Percentiles rank a stretch among this genome's conserved stretches.
phyloP scores from a whole-genome alignment of 1,140 invertebrate species.

The Lepidurus apus region DNA sequence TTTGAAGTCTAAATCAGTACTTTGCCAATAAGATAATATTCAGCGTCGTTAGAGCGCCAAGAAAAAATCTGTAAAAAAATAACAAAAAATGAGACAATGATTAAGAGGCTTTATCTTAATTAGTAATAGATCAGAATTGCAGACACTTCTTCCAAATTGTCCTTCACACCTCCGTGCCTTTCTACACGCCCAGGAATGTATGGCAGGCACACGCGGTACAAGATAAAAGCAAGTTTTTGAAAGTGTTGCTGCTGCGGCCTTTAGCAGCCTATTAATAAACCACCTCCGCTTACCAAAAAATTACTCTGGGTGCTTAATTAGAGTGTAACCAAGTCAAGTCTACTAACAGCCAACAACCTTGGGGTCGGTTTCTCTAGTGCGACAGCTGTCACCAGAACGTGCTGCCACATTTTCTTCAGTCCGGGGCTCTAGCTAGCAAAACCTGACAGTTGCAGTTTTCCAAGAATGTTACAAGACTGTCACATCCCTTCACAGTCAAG shows the following conservation, averaged over 20 bases:
- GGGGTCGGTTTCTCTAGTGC: neutral
- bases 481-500: neutral
- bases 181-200: neutral
- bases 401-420: neutral
- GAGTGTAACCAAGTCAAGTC: too few species aligned
- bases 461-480: neutral
- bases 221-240: too few species aligned
- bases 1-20: neutral
- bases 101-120: neutral
- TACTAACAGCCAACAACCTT: too few species aligned
- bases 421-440: neutral
- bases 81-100: neutral
- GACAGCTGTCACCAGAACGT: conserved; percentile 1
- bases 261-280: too few species aligned
- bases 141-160: neutral
- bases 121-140: neutral
- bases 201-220: neutral
- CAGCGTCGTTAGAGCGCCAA: neutral
- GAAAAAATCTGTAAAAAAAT: neutral
- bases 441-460: conserved; percentile 3
- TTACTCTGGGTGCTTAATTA: too few species aligned
- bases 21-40: neutral
- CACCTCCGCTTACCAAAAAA: too few species aligned
- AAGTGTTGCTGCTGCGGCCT: too few species aligned
- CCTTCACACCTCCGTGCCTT: neutral